Evolutionary conservation across 1,140 invertebrate species (phyloP).

Genomic region (Aphidius ervi): DNA sequence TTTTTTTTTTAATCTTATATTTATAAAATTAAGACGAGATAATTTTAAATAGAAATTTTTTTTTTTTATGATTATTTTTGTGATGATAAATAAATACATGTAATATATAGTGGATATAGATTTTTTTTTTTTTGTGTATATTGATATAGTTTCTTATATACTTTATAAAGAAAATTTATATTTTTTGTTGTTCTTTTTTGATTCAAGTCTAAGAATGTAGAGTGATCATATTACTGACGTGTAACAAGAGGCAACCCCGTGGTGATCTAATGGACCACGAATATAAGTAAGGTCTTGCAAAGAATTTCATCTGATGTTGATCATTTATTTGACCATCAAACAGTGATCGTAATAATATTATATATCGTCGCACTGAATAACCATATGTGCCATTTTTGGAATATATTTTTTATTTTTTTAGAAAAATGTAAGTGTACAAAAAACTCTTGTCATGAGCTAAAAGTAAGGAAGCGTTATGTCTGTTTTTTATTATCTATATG

Average conservation of each 20-base stretch:
- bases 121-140: background rate
- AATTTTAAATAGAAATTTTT: background rate
- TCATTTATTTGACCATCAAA: too few species aligned
- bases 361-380: too few species aligned
- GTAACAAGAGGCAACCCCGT: constrained; percentile 2
- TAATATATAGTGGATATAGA: background rate
- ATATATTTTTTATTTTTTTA: too few species aligned
- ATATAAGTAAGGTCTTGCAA: background rate
- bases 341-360: too few species aligned
- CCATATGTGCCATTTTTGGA: too few species aligned
- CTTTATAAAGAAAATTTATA: constrained; percentile 1
- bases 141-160: background rate
- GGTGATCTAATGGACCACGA: constrained; percentile 17
- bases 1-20: background rate
- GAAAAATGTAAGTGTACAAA: too few species aligned
- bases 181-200: background rate
- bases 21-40: background rate
- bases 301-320: too few species aligned
- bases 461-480: too few species aligned
- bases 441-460: too few species aligned
- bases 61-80: too few species aligned
- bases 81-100: too few species aligned
- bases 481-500: too few species aligned
- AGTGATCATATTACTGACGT: constrained; percentile 17
- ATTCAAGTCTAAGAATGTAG: constrained; percentile 6